Evolutionary conservation across 2,797 vertebrate genomes (phyloP), one percentile per base, ranked within the genome.

Genomic region (Brachymystax lenok): DNA sequence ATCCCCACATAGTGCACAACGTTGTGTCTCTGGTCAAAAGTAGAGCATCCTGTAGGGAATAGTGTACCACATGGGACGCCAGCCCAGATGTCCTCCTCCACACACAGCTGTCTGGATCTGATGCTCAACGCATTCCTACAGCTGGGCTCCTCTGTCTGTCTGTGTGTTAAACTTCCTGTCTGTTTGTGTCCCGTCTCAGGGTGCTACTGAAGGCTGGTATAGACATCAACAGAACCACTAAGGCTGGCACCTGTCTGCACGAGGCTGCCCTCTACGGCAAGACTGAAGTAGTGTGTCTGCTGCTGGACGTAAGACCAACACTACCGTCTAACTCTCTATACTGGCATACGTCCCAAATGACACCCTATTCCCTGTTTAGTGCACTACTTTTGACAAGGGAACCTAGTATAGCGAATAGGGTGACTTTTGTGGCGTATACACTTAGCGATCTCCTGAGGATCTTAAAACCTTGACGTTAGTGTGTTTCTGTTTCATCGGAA

Each of bases 181-280:
- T 46, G 40, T 13, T 10, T 46, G 3, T 46, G 40, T 46, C 40
- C 40, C 2, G 40, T 79, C 66, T 56, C 89, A 96, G 96, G 89
- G 91, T 96, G 84, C 92, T 96, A 63, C 88, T 96, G 82, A 95
- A 95, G 86, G 94, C 96, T 0, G 96, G 96, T 16, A 96, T 96
- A 0, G 95, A 96, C 89, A 94, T 96, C 91, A 96, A 96, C 91
- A 94, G 93, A 72, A 93, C 94, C 84, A 96, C 95, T 0, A 96
- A 96, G 88, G 94, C 95, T 0, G 96, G 96, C 73, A 96, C 95
- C 0, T 95, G 96, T 0, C 91, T 96, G 59, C 96, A 96, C 0
- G 96, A 96, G 86, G 96, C 96, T 0, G 95, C 96, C 0, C 92
- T 96, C 19, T 96, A 96, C 0, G 96, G 96, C 78, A 96, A 96